These are phyloP conservation scores for Arizona elegans DNA, from an alignment of 2,113 vertebrate species.

Conservation along the genomic window DNA sequence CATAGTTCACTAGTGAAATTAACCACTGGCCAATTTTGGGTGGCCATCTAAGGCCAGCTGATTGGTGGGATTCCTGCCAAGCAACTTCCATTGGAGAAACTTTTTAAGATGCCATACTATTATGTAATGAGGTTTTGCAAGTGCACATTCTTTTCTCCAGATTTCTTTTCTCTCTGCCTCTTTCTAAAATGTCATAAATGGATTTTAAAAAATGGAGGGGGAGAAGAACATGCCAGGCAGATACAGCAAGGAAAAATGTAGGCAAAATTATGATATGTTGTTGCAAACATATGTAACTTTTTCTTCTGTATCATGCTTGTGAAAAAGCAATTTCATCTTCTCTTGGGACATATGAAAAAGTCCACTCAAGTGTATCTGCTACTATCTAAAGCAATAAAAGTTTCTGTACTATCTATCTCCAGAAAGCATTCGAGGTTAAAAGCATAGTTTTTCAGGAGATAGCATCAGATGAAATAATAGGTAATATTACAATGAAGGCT, in stretches of 20 bases:
- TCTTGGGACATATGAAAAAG: not conserved
- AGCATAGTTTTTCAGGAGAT: not conserved
- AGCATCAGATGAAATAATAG: not conserved
- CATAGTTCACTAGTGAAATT: not conserved
- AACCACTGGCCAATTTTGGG: not conserved
- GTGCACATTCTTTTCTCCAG: not conserved
- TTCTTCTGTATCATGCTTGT: not conserved
- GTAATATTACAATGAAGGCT: not conserved
- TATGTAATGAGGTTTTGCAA: not conserved
- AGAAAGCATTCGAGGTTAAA: not conserved
- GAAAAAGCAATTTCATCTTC: not conserved
- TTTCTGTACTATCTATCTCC: not conserved
- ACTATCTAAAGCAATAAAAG: not conserved
- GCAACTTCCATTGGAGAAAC: not conserved
- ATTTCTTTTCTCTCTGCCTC: not conserved
- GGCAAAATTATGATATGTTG: not conserved
- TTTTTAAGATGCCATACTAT: not conserved
- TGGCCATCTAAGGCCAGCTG: not conserved
- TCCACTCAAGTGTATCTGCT: not conserved
- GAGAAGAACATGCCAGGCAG: not conserved
- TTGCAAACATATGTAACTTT: not conserved
- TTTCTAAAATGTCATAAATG: not conserved
- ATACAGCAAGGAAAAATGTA: not conserved
- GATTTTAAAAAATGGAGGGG: not conserved
- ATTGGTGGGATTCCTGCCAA: not conserved